Base-by-base conservation (phyloP, 2,888 invertebrate species). In the Oligia fasciuncula region DNA sequence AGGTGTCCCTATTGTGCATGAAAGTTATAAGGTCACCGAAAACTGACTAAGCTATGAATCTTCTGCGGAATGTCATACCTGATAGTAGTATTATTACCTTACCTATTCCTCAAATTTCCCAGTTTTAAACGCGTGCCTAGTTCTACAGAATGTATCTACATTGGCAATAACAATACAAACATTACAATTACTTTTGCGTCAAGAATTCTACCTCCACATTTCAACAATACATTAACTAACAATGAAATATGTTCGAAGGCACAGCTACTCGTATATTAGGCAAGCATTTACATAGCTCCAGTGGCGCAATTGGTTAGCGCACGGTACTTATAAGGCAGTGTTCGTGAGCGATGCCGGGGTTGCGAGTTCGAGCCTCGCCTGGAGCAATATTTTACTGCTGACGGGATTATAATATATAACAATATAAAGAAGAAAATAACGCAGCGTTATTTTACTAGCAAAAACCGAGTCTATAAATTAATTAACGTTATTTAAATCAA, bases 231-330 rank as follows among this genome's bases (percentile, higher is more conserved):
- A 49, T 5, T 76, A 76, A 40, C 40, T 8, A 76, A n/a, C n/a
- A 66, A 77, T n/a, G 19, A n/a, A 46, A 66, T 77, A 57, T 14
- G 46, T 43, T 3, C 1, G 17, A 77, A 74, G 35, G n/a, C 23
- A 51, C 11, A 54, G 17, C 60, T 63, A 46, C 11, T 46, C 46
- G 11, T 46, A 35, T 46, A 72, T 63, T 69, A 62, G 17, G 0
- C 8, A 0, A 11, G 2, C 14, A 8, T 9, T 0, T 0, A 0
- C n/a, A 73, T 90, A 96, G 98, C 98, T 98, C 99, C 98, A 98
- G 99, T 99, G 99, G 99, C 99, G 99, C 99, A 99, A 99, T 99
- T 98, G 99, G 99, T 99, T 99, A 99, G 99, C 99, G 99, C 99
- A 99, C 99, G 99, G 99, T 99, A 99, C 99, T 99, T 99, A 80